Percentiles rank a stretch among this genome's conserved stretches.
Conservation (phyloP, 2,113 vertebrate species). For the Hippocampus mohnikei region DNA sequence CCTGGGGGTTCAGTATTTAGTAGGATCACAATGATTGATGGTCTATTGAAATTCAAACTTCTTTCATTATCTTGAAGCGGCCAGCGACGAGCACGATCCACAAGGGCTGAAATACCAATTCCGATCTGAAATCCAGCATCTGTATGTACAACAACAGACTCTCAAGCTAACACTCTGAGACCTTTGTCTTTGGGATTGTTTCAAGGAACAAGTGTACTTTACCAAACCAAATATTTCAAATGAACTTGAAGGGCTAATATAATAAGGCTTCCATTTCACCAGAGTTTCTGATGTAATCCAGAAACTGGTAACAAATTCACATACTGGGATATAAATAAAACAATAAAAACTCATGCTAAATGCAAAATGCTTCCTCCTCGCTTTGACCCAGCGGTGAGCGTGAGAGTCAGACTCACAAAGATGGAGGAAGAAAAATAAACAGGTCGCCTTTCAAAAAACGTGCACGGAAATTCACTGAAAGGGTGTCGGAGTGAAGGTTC, state of each 20-base stretch:
- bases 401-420: conserved; percentile 28
- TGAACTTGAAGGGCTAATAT: not conserved
- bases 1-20: not conserved
- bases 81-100: no score
- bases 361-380: not conserved
- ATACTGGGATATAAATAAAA: not conserved
- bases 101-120: not conserved
- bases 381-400: conserved; percentile 34
- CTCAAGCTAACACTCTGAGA: no score
- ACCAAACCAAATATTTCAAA: not conserved
- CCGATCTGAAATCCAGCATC: no score
- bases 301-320: no score
- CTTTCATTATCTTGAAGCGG: not conserved
- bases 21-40: not conserved
- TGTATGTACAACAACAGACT: not conserved
- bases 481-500: conserved; percentile 44
- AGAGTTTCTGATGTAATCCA: no score
- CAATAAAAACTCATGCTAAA: not conserved
- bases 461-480: conserved; percentile 46
- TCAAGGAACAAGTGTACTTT: no score
- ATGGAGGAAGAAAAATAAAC: conserved; percentile 57
- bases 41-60: not conserved
- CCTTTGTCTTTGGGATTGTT: no score
- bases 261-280: not conserved
- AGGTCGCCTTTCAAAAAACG: conserved; percentile 21